Evolutionary conservation across 2,113 vertebrate genomes (phyloP), one percentile per base, ranked within the genome.

Genomic region (Pyxicephalus adspersus): DNA sequence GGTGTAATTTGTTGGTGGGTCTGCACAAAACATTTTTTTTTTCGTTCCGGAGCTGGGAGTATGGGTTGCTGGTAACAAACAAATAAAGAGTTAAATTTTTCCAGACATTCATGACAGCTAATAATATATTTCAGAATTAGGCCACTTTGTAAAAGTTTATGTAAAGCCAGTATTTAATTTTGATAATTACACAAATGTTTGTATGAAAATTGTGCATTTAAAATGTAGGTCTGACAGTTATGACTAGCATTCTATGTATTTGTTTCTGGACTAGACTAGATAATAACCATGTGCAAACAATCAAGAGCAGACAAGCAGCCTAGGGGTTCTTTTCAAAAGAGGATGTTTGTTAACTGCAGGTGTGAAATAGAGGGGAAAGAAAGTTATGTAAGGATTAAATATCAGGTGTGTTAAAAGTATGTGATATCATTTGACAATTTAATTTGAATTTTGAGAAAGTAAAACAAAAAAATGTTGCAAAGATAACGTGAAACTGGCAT

Each of bases 311-410:
- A 73, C 54, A 74, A 22, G 22, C 20, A 38, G 54, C 54, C 71
- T 58, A 25, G 54, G 51, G 54, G 54, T 38, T 29, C 55, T 74
- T 60, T 72, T 74, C 54, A 74, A 58, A 73, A 38, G 28, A 60
- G 17, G 54, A 60, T 74, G 71, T 74, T 74, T 74, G 71, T 60
- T 74, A 74, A 74, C 52, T 58, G 71, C 71, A 74, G 71, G 71
- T 74, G 71, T 15, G n/a, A 58, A 55, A 25, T 23, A 17, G n/a
- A 38, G 26, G 20, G 23, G 52, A 74, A 74, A 54, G 13, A 58
- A 74, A 74, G 38, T 45, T 45, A 13, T 45, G n/a, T 22, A 28
- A 23, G 8, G 67, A 9, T 17, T 70, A 22, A 70, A 3, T 52
- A 11, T 58, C 19, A 73, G 6, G 29, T 34, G 25, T 55, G 38